These are phyloP conservation scores for Luscinia luscinia DNA, from an alignment of 2,797 vertebrate species.

Conservation along the genomic window DNA sequence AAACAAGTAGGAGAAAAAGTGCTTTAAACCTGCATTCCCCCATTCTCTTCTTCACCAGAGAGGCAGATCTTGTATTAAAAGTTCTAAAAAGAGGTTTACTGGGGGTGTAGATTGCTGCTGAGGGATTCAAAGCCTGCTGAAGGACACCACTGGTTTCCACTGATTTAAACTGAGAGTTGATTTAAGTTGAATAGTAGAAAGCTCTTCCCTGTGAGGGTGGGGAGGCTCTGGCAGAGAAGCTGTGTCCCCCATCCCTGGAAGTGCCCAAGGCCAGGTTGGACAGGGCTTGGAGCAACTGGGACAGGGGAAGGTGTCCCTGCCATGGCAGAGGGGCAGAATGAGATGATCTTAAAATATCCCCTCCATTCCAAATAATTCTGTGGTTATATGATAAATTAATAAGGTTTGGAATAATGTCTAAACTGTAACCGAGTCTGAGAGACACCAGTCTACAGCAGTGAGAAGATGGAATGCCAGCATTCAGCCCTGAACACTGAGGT, in stretches of 20 bases:
- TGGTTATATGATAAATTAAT: background rate
- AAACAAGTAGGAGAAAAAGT: background rate
- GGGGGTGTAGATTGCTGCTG: accelerated
- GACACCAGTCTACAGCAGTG: background rate
- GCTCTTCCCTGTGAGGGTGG: background rate
- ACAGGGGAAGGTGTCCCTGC: background rate
- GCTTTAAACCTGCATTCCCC: background rate
- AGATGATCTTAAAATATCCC: background rate
- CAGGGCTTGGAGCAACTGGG: accelerated
- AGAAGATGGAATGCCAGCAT: background rate
- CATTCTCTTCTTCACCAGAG: background rate
- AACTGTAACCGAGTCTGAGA: background rate
- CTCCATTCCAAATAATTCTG: background rate
- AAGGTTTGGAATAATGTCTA: background rate
- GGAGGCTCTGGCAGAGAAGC: background rate
- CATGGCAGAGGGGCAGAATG: accelerated
- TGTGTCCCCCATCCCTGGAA: background rate
- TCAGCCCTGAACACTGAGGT: background rate
- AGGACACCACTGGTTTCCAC: background rate
- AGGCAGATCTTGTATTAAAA: background rate
- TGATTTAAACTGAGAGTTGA: background rate
- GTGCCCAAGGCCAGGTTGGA: background rate
- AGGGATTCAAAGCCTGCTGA: background rate
- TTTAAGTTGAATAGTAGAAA: background rate
- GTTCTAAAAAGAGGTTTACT: background rate